A percentile compares a stretch with the other conserved stretches of the same genome.
These are phyloP conservation scores for Samia ricini DNA, from an alignment of 1,140 invertebrate species.

Conservation along the genomic window DNA sequence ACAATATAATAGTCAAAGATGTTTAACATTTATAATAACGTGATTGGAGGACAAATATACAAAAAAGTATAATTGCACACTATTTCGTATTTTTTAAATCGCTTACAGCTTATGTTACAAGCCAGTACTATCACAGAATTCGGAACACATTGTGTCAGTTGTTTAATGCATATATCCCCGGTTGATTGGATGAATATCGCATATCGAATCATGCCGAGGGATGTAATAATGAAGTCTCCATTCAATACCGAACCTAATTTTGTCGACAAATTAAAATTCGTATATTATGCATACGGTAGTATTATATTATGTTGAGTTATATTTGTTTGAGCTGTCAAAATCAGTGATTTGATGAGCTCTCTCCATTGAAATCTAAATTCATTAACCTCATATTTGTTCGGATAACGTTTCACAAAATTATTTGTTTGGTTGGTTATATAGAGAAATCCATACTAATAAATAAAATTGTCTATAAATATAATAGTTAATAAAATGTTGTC, in stretches of 20 bases:
- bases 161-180: not conserved
- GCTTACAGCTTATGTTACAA: not conserved
- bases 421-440: no score
- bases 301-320: not conserved
- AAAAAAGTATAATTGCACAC: no score
- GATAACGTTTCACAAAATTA: no score
- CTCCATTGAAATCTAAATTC: no score
- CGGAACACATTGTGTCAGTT: not conserved
- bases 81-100: not conserved
- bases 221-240: slow-evolving; percentile 5
- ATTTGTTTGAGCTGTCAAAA: not conserved
- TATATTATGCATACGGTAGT: not conserved
- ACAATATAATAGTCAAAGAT: no score
- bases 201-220: slow-evolving; percentile 1
- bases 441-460: no score
- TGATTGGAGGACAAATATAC: no score
- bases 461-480: no score
- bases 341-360: no score
- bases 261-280: slow-evolving; percentile 4
- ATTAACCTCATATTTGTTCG: no score
- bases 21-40: no score
- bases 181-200: not conserved
- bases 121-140: not conserved
- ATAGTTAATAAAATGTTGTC: no score
- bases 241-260: slow-evolving; percentile 6